Evolutionary conservation across 2,888 invertebrate genomes (phyloP), one percentile per base, ranked within the genome.

Genomic region (Drymonia ruficornis): DNA sequence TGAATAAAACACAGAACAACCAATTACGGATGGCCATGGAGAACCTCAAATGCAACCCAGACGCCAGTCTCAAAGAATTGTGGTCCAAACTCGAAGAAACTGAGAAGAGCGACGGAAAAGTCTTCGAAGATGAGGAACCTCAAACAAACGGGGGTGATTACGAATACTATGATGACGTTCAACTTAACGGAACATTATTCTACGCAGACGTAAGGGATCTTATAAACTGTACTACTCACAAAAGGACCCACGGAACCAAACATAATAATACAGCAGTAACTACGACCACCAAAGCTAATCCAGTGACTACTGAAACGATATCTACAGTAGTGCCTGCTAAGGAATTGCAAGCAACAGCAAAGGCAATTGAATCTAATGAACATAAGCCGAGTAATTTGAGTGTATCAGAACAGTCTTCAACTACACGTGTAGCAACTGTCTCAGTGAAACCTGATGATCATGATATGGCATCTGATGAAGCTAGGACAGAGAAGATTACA

Each of bases 391-490:
- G 54, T 19, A 63, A 61, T 34, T 63, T 58, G 1, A 71, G 62
- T 51, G 68, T 67, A 29, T 65, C 59, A 23, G 70, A 71, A 56
- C 61, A 64, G 11, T 84, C 81, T 54, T 91, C 91, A 3, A 91
- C 91, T 4, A 81, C 74, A n/a, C 81, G 84, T 23, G 63, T 91
- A 38, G 84, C 81, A n/a, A 90, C 91, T 3, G 91, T 91, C 8
- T 91, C 91, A 28, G 89, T 87, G 12, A 91, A 89, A 31, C 89
- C 91, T 0, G 77, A 84, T n/a, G 80, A 81, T 48, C 65, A 84
- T 45, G 84, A 86, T 49, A 91, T 91, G 91, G 87, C 91, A 0
- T 86, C 91, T 0, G 91, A 91, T 71, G 87, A 91, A 68, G 91
- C 85, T 0, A 81, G 81, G 51, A 85, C 91, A n/a, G 89, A 89